Percentiles rank a stretch among this genome's conserved stretches.
phyloP scores from a whole-genome alignment of 2,797 vertebrate species.

The Decapterus maruadsi region DNA sequence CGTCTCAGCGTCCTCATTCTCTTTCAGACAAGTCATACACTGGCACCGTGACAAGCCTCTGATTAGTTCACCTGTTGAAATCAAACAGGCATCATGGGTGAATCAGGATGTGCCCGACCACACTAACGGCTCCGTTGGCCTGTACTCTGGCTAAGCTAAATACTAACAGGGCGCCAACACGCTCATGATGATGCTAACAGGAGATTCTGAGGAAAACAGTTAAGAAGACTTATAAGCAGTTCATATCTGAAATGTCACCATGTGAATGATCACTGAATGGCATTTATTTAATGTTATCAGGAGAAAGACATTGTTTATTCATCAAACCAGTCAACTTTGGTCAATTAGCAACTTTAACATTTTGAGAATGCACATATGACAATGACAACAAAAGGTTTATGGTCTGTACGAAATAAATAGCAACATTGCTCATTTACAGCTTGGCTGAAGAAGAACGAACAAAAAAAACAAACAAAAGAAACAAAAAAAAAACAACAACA shows the following conservation, averaged over 20 bases:
- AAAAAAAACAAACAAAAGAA: slow-evolving; percentile 41
- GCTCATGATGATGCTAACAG: no score
- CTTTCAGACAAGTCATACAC: slow-evolving; percentile 12
- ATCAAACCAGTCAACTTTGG: slow-evolving; percentile 91
- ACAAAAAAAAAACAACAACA: slow-evolving; percentile 53
- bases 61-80: neutral
- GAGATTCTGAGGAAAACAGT: no score
- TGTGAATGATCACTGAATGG: slow-evolving; percentile 74
- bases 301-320: slow-evolving; percentile 89
- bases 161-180: neutral
- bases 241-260: slow-evolving; percentile 37
- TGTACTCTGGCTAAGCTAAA: neutral
- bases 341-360: slow-evolving; percentile 89
- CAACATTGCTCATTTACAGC: slow-evolving; percentile 88
- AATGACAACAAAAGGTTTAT: slow-evolving; percentile 84
- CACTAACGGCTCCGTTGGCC: neutral
- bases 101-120: neutral
- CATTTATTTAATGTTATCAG: slow-evolving; percentile 85
- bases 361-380: slow-evolving; percentile 87
- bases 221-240: neutral
- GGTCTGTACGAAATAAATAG: slow-evolving; percentile 90
- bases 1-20: slow-evolving; percentile 7
- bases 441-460: slow-evolving; percentile 77
- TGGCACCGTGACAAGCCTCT: neutral
- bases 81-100: neutral